A percentile compares a stretch with the other conserved stretches of the same genome.
Conservation (phyloP, 2,797 vertebrate genomes). For the Tapera naevia region DNA sequence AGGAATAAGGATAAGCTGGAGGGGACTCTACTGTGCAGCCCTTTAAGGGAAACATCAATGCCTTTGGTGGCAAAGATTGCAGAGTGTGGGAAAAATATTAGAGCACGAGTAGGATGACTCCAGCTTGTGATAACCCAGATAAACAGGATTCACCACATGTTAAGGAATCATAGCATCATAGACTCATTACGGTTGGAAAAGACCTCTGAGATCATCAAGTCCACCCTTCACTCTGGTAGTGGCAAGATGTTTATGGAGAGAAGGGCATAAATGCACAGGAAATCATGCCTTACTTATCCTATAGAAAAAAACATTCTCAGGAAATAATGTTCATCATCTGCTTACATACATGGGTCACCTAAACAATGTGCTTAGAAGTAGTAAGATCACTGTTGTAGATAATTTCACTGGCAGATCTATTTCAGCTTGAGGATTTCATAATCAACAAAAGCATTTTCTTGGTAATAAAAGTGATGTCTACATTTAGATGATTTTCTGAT, state of each 20-base stretch:
- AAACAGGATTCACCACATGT: accelerated
- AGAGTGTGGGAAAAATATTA: accelerated
- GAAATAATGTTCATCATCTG: neutral
- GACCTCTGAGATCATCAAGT: too few relatives aligned
- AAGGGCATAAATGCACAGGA: neutral
- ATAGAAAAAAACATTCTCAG: neutral
- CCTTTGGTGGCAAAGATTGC: too few relatives aligned
- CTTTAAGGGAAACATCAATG: accelerated
- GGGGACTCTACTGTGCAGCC: too few relatives aligned
- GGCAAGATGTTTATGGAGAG: neutral
- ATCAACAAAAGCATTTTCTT: neutral
- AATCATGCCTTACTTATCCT: neutral
- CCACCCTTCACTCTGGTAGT: neutral
- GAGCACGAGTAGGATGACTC: accelerated
- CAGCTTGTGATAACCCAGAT: accelerated
- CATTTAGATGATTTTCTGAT: neutral
- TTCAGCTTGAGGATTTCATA: neutral
- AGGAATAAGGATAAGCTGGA: too few relatives aligned
- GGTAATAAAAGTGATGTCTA: neutral
- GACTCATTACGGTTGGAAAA: too few relatives aligned
- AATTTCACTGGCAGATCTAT: neutral
- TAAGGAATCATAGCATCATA: too few relatives aligned
- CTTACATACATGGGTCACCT: neutral
- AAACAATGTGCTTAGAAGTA: neutral
- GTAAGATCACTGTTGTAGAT: neutral